Conservation (phyloP, 2,113 vertebrate genomes). For the Hypocryptadius cinnamomeus region DNA sequence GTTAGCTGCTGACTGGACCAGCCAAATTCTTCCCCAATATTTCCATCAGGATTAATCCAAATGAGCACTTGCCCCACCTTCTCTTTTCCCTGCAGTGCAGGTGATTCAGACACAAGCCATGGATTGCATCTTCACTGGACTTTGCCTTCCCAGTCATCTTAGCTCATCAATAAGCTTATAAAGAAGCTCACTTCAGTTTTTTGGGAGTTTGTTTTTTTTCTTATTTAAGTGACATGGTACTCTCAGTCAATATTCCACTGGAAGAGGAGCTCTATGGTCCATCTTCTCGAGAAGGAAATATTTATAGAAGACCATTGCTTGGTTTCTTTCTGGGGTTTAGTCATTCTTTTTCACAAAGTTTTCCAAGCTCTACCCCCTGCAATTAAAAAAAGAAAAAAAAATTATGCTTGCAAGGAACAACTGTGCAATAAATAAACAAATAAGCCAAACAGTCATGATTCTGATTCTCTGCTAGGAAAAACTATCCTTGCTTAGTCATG, state of each 20-base stretch:
- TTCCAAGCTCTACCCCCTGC: background rate
- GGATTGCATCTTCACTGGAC: background rate
- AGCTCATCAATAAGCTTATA: background rate
- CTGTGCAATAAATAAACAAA: background rate
- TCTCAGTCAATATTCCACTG: background rate
- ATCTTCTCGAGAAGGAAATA: background rate
- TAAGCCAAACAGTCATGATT: background rate
- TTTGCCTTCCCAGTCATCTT: background rate
- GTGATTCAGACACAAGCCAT: background rate
- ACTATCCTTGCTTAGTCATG: background rate
- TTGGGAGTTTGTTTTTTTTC: background rate
- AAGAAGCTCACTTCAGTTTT: background rate
- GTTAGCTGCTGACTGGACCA: background rate
- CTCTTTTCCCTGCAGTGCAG: background rate
- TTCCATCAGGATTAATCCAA: background rate
- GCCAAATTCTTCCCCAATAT: background rate
- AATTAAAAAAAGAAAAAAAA: background rate
- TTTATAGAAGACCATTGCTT: background rate
- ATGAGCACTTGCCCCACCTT: background rate
- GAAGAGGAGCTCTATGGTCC: background rate
- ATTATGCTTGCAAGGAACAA: background rate
- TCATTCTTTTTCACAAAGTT: background rate
- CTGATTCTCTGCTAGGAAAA: background rate
- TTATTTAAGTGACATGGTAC: background rate
- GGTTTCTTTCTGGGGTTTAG: background rate